A percentile compares a stretch with the other conserved stretches of the same genome.
These are phyloP conservation scores for Mythimna ferrago DNA, from an alignment of 2,888 invertebrate genomes.

Conservation along the genomic window DNA sequence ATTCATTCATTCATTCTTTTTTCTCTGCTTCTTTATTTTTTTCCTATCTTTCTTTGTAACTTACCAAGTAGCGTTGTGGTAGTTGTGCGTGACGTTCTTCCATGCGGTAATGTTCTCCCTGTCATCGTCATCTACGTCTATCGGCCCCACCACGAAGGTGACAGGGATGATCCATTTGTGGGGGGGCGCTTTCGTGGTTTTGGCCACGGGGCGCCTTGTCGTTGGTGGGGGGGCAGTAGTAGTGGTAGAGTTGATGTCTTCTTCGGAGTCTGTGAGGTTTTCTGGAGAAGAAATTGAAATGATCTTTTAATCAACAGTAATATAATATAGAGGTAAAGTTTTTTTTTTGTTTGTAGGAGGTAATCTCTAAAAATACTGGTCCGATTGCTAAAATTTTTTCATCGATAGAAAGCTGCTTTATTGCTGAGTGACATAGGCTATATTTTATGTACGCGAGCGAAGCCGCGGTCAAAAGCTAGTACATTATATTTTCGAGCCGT, in stretches of 20 bases:
- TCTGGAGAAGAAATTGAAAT: conserved; percentile 69
- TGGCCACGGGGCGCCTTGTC: conserved; percentile 67
- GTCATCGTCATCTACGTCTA: conserved; percentile 82
- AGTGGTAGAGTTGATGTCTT: conserved; percentile 81
- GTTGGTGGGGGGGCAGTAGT: conserved; percentile 75
- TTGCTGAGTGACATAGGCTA: too few relatives aligned
- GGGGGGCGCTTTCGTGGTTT: conserved; percentile 76
- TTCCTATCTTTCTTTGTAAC: not conserved
- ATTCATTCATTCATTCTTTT: too few relatives aligned
- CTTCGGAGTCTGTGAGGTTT: conserved; percentile 88
- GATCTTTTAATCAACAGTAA: not conserved
- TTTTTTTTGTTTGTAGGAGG: too few relatives aligned
- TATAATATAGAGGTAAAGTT: too few relatives aligned
- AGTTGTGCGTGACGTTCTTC: conserved; percentile 77
- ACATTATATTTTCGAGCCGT: too few relatives aligned
- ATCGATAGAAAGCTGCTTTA: too few relatives aligned
- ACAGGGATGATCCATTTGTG: conserved; percentile 95
- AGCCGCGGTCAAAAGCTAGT: too few relatives aligned
- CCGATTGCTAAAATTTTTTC: too few relatives aligned
- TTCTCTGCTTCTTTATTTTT: too few relatives aligned
- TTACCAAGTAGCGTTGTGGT: conserved; percentile 84
- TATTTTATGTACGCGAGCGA: too few relatives aligned
- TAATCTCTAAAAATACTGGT: too few relatives aligned
- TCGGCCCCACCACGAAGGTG: conserved; percentile 93
- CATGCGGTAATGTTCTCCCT: conserved; percentile 74